Percentiles rank a stretch among this genome's conserved stretches.
phyloP scores from a whole-genome alignment of 2,888 invertebrate species.

The Serrognathus titanus region DNA sequence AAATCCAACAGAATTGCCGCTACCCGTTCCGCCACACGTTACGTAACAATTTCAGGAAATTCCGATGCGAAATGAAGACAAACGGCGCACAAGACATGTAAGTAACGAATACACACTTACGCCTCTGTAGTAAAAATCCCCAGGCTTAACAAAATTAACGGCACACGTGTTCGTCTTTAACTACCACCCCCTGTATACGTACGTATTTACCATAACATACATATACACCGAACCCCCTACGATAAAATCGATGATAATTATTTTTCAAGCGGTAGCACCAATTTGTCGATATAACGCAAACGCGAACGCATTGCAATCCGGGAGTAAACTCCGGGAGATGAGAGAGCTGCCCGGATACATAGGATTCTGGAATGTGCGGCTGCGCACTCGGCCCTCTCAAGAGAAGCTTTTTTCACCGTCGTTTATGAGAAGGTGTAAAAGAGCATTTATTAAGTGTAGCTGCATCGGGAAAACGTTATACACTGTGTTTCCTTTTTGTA shows the following conservation, averaged over 20 bases:
- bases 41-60: no score
- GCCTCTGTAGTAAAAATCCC: no score
- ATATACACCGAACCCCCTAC: no score
- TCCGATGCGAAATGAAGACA: no score
- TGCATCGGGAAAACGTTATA: background rate
- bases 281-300: conserved; percentile 36
- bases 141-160: no score
- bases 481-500: background rate
- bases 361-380: conserved; percentile 37
- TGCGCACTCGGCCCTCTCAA: conserved; percentile 20
- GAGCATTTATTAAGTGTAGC: conserved; percentile 3
- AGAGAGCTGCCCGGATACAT: conserved; percentile 34
- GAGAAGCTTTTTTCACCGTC: background rate
- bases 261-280: conserved; percentile 37
- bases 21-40: no score
- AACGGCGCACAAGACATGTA: no score
- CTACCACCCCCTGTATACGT: no score
- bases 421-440: conserved; percentile 1
- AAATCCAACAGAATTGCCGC: no score
- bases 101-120: no score
- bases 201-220: no score
- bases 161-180: no score
- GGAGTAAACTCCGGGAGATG: conserved; percentile 40
- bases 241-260: background rate
- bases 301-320: conserved; percentile 33